Conservation (phyloP, 2,888 invertebrate species). For the Hipparchia semele region DNA sequence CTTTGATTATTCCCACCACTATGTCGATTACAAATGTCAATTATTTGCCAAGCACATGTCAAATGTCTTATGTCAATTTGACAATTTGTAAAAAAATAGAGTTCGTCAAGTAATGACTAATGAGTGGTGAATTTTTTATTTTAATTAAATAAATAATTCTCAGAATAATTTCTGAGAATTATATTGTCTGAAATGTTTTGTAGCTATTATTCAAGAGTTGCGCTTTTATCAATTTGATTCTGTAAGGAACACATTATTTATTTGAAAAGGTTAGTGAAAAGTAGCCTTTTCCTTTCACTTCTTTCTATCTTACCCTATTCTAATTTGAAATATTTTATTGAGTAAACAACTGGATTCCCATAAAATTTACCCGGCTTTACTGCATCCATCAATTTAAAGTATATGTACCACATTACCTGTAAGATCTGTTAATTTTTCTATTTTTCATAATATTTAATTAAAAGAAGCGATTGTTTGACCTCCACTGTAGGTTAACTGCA, state of each 20-base stretch:
- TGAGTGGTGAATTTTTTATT: background rate
- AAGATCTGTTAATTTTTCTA: background rate
- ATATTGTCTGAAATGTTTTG: background rate
- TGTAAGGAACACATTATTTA: background rate
- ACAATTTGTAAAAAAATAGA: no score
- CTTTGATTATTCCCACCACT: no score
- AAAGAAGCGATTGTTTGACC: no score
- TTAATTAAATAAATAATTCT: background rate
- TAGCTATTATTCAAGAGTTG: background rate
- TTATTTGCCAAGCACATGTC: no score
- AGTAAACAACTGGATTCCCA: background rate
- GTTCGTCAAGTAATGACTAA: background rate
- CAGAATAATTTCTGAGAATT: background rate
- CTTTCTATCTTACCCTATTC: background rate
- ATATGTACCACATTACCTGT: background rate
- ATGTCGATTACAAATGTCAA: no score
- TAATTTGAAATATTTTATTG: background rate
- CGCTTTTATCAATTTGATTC: background rate
- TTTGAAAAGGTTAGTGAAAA: conserved; percentile 8
- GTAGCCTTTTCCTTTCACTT: background rate
- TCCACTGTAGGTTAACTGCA: no score
- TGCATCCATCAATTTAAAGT: background rate
- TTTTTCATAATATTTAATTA: no score
- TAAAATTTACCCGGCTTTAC: background rate
- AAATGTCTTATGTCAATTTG: no score